Evolutionary conservation across 1,140 invertebrate species (phyloP).

Genomic region (Theocolax elegans): DNA sequence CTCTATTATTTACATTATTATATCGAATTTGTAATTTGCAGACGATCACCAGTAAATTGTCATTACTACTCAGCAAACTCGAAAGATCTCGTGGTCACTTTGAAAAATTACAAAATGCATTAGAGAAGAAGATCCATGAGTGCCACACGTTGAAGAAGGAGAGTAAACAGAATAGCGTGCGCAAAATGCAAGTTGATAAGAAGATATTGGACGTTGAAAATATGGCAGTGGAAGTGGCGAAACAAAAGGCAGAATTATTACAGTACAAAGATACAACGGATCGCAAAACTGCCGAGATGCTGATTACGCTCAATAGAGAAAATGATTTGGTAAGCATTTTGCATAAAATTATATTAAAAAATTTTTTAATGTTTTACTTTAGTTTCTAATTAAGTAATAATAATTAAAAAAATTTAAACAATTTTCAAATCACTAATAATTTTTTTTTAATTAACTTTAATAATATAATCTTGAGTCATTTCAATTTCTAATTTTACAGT

Average conservation of each 20-base stretch:
- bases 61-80: conserved; percentile 53
- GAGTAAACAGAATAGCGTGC: conserved; percentile 53
- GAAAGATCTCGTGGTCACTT: conserved; percentile 54
- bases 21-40: conserved; percentile 40
- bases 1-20: too few relatives aligned
- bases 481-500: conserved; percentile 42
- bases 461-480: not conserved
- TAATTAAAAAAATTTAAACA: too few relatives aligned
- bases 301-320: conserved; percentile 56
- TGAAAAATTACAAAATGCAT: conserved; percentile 54
- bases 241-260: conserved; percentile 65
- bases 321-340: conserved; percentile 58
- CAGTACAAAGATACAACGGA: conserved; percentile 60
- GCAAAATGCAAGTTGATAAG: conserved; percentile 63
- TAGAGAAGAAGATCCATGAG: conserved; percentile 57
- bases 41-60: conserved; percentile 57
- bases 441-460: conserved; percentile 5
- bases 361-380: too few relatives aligned
- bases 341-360: too few relatives aligned
- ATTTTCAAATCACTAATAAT: too few relatives aligned
- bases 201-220: conserved; percentile 66
- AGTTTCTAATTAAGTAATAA: too few relatives aligned
- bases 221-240: conserved; percentile 65
- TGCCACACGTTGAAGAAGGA: conserved; percentile 54
- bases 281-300: conserved; percentile 55